Conservation (phyloP, 2,888 invertebrate genomes). For the Nasonovia ribisnigri region DNA sequence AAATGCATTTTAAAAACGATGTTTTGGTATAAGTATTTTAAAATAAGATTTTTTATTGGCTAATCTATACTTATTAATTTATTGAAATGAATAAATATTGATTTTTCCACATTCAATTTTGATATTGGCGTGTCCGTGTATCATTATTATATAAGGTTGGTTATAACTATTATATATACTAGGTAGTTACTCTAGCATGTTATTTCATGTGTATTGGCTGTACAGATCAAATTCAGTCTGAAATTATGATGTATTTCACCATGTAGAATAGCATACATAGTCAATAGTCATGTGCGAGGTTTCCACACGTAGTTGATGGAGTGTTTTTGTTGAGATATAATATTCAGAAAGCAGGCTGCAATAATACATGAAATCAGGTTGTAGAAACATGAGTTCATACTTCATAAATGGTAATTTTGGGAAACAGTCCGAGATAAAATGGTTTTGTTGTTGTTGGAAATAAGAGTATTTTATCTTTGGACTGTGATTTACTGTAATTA, state of each 20-base stretch:
- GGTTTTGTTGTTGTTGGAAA: not conserved
- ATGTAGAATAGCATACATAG: not conserved
- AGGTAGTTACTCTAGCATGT: too few relatives aligned
- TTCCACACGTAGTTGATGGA: too few relatives aligned
- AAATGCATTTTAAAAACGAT: not conserved
- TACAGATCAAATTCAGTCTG: not conserved
- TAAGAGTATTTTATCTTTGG: not conserved
- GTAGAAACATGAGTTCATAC: not conserved
- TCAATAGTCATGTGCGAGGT: too few relatives aligned
- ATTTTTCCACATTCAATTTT: not conserved
- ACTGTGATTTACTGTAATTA: too few relatives aligned
- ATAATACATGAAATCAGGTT: not conserved
- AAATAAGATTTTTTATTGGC: not conserved
- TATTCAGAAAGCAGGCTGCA: not conserved
- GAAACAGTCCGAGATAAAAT: not conserved
- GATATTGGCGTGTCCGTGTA: not conserved
- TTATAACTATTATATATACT: not conserved
- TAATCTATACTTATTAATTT: not conserved
- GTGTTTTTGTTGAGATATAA: too few relatives aligned
- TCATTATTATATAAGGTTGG: not conserved
- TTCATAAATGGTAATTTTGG: not conserved
- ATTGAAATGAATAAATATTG: not conserved
- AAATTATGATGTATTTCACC: not conserved
- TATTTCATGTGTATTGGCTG: too few relatives aligned
- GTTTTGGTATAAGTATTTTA: not conserved